These are phyloP conservation scores for Lasioglossum leucozonium DNA, from an alignment of 2,888 invertebrate genomes.

Conservation along the genomic window DNA sequence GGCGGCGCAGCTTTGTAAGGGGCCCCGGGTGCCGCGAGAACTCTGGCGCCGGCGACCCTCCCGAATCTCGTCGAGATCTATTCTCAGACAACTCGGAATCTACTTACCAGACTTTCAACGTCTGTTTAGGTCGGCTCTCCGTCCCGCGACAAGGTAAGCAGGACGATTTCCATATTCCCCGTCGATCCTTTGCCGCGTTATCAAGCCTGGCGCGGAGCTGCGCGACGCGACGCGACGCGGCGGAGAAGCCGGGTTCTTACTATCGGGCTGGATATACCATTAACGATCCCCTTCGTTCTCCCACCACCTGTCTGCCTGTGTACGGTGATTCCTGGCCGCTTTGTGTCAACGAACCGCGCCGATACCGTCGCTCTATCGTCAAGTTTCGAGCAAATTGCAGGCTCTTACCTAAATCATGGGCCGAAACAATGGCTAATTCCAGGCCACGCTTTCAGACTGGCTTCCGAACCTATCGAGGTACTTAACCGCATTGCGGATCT, in stretches of 20 bases:
- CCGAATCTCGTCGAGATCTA: slow-evolving; percentile 64
- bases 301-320: neutral
- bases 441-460: slow-evolving; percentile 67
- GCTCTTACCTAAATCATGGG: slow-evolving; percentile 77
- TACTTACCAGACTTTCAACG: slow-evolving; percentile 63
- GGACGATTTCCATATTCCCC: slow-evolving; percentile 73
- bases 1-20: slow-evolving; percentile 21
- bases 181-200: slow-evolving; percentile 63
- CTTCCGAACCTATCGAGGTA: slow-evolving; percentile 77
- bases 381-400: slow-evolving; percentile 75
- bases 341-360: slow-evolving; percentile 42
- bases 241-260: slow-evolving; percentile 39
- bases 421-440: slow-evolving; percentile 69
- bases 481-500: slow-evolving; percentile 81
- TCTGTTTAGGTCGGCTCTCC: slow-evolving; percentile 67
- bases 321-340: slow-evolving; percentile 25
- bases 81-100: slow-evolving; percentile 65
- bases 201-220: no score
- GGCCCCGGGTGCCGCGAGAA: slow-evolving; percentile 22
- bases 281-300: slow-evolving; percentile 5
- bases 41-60: slow-evolving; percentile 43
- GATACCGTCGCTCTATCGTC: slow-evolving; percentile 47
- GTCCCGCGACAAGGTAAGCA: slow-evolving; percentile 44
- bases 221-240: no score
- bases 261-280: slow-evolving; percentile 31